Percentiles rank a stretch among this genome's conserved stretches.
Conservation (phyloP, 1,140 invertebrate species). For the Thaumatotibia leucotreta region DNA sequence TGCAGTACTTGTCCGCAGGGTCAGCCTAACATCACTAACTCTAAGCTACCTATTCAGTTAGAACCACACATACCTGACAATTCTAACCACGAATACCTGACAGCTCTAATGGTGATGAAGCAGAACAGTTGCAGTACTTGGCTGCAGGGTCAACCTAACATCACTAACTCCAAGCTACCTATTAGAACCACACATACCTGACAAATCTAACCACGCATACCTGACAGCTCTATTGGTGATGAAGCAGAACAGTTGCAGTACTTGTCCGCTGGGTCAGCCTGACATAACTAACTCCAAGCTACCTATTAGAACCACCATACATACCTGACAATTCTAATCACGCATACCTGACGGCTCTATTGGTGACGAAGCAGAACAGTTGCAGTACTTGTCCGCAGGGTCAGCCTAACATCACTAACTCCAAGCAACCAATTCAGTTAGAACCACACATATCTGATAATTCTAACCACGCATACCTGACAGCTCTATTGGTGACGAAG, state of each 20-base stretch:
- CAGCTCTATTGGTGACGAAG: no score
- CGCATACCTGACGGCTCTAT: no score
- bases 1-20: constrained; percentile 49
- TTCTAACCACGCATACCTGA: no score
- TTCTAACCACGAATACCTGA: constrained; percentile 40
- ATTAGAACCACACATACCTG: constrained; percentile 20
- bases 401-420: constrained; percentile 50
- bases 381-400: no score
- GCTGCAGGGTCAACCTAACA: constrained; percentile 44
- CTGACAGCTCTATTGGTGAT: constrained; percentile 58
- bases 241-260: constrained; percentile 56
- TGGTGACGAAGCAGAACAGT: no score
- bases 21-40: constrained; percentile 51
- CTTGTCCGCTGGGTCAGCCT: constrained; percentile 46
- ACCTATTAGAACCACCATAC: no score
- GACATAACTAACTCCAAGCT: constrained; percentile 55
- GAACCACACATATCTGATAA: no score
- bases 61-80: constrained; percentile 20
- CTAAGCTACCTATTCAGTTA: not conserved
- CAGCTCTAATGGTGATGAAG: constrained; percentile 56
- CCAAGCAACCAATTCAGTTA: no score
- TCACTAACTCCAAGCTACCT: constrained; percentile 44
- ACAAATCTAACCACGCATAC: constrained; percentile 22
- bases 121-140: constrained; percentile 55
- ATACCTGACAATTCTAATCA: no score